Evolutionary conservation across 2,888 invertebrate genomes (phyloP).

Genomic region (Calameuta pallipes): DNA sequence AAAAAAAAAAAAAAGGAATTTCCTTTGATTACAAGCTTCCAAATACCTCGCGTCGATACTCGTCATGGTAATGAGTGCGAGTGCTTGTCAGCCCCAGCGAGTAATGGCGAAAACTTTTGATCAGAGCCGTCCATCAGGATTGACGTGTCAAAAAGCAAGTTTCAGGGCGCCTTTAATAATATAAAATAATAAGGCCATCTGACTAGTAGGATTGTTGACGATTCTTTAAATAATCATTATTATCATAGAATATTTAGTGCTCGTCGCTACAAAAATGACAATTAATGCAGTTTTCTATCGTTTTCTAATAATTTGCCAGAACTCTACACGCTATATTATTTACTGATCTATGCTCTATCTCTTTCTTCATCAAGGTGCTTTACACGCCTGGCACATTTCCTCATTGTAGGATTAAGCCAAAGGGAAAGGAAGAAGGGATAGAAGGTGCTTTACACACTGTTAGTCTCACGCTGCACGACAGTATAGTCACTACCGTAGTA

Average conservation of each 20-base stretch:
- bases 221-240: not conserved
- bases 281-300: not conserved
- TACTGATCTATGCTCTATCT: not conserved
- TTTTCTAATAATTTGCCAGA: not conserved
- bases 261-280: not conserved
- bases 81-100: not conserved
- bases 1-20: not conserved
- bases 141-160: not conserved
- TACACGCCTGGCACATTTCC: too few relatives aligned
- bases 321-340: not conserved
- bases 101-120: not conserved
- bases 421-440: too few relatives aligned
- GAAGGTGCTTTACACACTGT: not conserved
- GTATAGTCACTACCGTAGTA: not conserved
- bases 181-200: not conserved
- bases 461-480: not conserved
- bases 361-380: not conserved
- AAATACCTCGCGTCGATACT: not conserved
- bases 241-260: not conserved
- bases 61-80: not conserved
- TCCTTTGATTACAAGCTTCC: not conserved
- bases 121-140: not conserved
- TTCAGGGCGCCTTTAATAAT: not conserved
- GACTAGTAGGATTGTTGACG: not conserved
- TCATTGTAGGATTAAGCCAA: too few relatives aligned